Base-by-base conservation (phyloP, 2,797 vertebrate genomes). In the Knipowitschia caucasica region DNA sequence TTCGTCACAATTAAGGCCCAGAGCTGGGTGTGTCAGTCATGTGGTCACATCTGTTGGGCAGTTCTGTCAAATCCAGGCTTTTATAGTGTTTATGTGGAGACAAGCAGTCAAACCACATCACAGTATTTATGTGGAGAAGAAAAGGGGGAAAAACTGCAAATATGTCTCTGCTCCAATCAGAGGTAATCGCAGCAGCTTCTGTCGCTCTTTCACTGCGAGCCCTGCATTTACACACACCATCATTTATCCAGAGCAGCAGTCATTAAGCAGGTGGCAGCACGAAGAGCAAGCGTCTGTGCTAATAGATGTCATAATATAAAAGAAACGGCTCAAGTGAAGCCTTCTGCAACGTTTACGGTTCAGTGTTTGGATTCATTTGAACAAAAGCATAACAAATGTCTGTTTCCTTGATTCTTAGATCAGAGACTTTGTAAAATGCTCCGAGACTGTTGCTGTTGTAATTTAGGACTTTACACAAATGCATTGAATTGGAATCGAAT, bases 1-100 rank as follows among this genome's bases (percentile, higher is more conserved):
- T 56, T 70, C 31, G 57, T 56, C 50, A 26, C 66, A 57, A 35
- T 29, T 25, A 45, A 53, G 39, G 34, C 46, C 54, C 53, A 18
- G 31, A 58, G 50, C 47, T 67, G 75, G 81, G 82, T 8, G 69
- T 71, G 68, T 23, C 69, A 53, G 39, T 62, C 45, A 57, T 29
- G 43, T 66, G 66, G 71, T 73, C n/a, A 38, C 77, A 74, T 86
- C 82, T 85, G 80, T 64, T 84, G 82, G 57, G 58, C 64, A 65
- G 50, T 75, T 79, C 64, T 59, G 51, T 61, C 55, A 59, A 52
- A 51, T 44, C n/a, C 14, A 26, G 27, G 29, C 53, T 47, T 53
- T 50, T 69, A 24, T 31, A 73, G 53, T 68, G 55, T 78, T 61
- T 62, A 50, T 24, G 17, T 24, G 0, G 21, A 40, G 38, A 11